phyloP scores from a whole-genome alignment of 2,888 invertebrate genomes.

The Baccha elongata region DNA sequence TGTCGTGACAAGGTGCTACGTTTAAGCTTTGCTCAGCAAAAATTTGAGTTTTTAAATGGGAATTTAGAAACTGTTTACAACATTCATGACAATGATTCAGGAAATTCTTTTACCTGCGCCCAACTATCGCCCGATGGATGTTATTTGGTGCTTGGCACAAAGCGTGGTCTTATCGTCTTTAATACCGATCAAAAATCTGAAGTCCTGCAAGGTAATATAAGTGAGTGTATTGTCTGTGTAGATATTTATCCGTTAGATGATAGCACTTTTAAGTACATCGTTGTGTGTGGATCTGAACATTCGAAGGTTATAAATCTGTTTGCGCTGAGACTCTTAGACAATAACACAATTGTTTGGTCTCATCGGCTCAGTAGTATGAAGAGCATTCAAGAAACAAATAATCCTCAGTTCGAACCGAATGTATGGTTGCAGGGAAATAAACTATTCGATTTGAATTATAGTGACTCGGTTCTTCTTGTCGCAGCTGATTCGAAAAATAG shows the following conservation, averaged over 20 bases:
- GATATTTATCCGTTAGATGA: conserved; percentile 79
- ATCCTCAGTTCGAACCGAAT: conserved; percentile 77
- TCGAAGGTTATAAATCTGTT: conserved; percentile 78
- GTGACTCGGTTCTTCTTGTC: conserved; percentile 75
- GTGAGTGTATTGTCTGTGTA: conserved; percentile 79
- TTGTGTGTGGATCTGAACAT: conserved; percentile 78
- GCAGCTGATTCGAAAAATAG: conserved; percentile 79
- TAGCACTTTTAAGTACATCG: conserved; percentile 78
- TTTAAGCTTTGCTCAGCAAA: conserved; percentile 74
- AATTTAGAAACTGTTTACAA: conserved; percentile 74
- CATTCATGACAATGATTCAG: conserved; percentile 45
- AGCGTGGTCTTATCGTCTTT: conserved; percentile 79
- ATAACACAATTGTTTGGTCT: conserved; percentile 77
- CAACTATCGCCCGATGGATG: conserved; percentile 77
- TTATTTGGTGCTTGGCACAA: conserved; percentile 80
- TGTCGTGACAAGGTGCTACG: conserved; percentile 75
- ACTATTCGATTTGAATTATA: conserved; percentile 76
- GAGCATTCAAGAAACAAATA: conserved; percentile 63
- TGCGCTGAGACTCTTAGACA: conserved; percentile 76
- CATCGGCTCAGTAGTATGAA: conserved; percentile 73
- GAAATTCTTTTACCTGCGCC: conserved; percentile 77
- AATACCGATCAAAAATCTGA: conserved; percentile 75
- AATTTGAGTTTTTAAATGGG: conserved; percentile 69
- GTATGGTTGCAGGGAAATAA: conserved; percentile 77
- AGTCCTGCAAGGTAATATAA: conserved; percentile 80